Evolutionary conservation across 2,113 vertebrate species (phyloP).

Genomic region (Aptenodytes forsteri): DNA sequence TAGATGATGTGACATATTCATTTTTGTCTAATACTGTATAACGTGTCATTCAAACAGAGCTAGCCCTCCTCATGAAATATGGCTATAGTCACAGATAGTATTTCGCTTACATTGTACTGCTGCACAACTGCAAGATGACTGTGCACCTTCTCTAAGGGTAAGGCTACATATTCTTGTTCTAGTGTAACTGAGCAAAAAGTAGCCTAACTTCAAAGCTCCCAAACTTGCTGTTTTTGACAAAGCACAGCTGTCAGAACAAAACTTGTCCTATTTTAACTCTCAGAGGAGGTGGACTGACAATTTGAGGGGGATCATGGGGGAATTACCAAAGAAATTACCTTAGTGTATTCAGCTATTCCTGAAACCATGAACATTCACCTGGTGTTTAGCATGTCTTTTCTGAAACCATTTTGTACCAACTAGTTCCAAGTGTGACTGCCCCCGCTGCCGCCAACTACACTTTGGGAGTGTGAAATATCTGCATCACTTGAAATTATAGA

Average conservation of each 20-base stretch:
- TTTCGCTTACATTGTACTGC: neutral
- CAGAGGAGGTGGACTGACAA: neutral
- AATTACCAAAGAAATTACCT: neutral
- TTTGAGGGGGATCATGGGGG: neutral
- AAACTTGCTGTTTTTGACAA: neutral
- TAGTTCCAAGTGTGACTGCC: neutral
- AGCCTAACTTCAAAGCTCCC: neutral
- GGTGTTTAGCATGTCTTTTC: neutral
- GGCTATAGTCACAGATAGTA: neutral
- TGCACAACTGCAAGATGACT: neutral
- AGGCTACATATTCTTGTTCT: neutral
- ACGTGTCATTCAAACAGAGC: neutral
- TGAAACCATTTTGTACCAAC: neutral
- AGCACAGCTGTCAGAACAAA: neutral
- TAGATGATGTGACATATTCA: neutral
- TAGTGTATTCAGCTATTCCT: neutral
- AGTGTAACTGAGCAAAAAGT: neutral
- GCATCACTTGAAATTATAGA: neutral
- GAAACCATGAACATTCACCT: neutral
- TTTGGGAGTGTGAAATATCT: neutral
- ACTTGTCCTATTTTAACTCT: neutral
- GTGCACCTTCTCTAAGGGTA: neutral
- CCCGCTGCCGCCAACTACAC: neutral
- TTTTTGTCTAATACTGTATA: neutral
- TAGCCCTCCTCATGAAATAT: neutral